phyloP scores from a whole-genome alignment of 2,888 invertebrate species.

The Eupithecia exiguata region DNA sequence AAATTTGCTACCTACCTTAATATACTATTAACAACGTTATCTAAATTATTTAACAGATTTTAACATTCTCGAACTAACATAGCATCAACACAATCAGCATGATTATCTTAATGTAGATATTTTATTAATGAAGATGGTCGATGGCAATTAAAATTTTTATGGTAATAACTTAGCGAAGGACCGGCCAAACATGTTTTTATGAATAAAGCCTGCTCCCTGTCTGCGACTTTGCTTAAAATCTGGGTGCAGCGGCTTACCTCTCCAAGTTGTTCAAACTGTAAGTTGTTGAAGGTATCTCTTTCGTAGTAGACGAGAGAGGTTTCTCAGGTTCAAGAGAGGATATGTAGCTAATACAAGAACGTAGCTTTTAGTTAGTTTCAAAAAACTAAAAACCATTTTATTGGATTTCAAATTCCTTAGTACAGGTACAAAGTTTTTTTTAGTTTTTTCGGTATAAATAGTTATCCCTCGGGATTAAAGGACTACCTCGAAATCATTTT shows the following conservation, averaged over 20 bases:
- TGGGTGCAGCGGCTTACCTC: not conserved
- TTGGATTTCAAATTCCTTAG: too few species aligned
- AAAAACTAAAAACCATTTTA: too few species aligned
- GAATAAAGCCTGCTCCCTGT: slow-evolving; percentile 28
- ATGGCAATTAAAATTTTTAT: slow-evolving; percentile 45
- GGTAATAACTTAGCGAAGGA: slow-evolving; percentile 34
- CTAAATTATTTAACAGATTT: slow-evolving; percentile 46
- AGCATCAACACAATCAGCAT: slow-evolving; percentile 39
- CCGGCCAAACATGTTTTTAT: slow-evolving; percentile 49
- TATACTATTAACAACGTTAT: slow-evolving; percentile 51
- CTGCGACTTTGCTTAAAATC: not conserved
- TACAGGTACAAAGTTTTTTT: too few species aligned
- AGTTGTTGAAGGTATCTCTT: too few species aligned
- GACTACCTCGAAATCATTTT: too few species aligned
- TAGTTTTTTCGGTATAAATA: too few species aligned
- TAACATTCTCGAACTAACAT: slow-evolving; percentile 49
- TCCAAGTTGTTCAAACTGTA: not conserved
- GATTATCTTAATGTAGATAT: slow-evolving; percentile 55
- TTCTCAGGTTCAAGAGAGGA: too few species aligned
- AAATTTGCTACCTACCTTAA: slow-evolving; percentile 53
- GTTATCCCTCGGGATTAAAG: too few species aligned
- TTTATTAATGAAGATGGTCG: slow-evolving; percentile 59
- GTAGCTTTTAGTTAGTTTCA: too few species aligned
- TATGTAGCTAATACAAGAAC: too few species aligned
- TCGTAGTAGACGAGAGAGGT: too few species aligned